phyloP scores from a whole-genome alignment of 2,888 invertebrate genomes.

The Harpalus rubripes region DNA sequence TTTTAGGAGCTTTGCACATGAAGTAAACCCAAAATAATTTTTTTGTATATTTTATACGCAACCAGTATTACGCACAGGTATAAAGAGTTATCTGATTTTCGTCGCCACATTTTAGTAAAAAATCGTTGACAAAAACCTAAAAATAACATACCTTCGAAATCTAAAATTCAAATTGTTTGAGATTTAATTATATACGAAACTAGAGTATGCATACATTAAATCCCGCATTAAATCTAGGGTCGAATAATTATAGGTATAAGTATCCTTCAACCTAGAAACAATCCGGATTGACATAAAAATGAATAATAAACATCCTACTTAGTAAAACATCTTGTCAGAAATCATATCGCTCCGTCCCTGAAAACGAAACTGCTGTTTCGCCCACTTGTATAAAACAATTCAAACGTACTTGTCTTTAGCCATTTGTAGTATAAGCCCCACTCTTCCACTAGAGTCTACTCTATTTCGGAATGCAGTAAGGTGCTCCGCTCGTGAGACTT shows the following conservation, averaged over 20 bases:
- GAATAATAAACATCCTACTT: conserved; percentile 20
- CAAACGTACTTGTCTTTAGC: conserved; percentile 48
- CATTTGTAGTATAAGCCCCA: conserved; percentile 46
- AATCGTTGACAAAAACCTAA: conserved; percentile 5
- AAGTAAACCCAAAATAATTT: too few relatives aligned
- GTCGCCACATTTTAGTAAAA: not conserved
- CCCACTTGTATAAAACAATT: conserved; percentile 40
- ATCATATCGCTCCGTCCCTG: conserved; percentile 11
- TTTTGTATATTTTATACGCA: not conserved
- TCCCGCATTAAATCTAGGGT: too few relatives aligned
- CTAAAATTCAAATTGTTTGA: conserved; percentile 24
- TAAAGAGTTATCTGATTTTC: conserved; percentile 8
- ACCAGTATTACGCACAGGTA: conserved; percentile 1
- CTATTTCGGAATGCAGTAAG: conserved; percentile 47
- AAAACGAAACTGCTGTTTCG: conserved; percentile 31
- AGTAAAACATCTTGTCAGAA: conserved; percentile 14
- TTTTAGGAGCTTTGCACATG: too few relatives aligned
- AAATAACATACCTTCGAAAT: conserved; percentile 5
- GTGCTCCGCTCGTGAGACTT: conserved; percentile 15
- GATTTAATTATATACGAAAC: conserved; percentile 30
- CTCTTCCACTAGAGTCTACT: conserved; percentile 16
- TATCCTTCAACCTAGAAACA: conserved; percentile 40
- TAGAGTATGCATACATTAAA: conserved; percentile 40
- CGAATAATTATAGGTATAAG: conserved; percentile 23
- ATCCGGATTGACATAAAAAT: conserved; percentile 20